Conservation (phyloP, 2,797 vertebrate species). For the Enteromius anoplus region DNA sequence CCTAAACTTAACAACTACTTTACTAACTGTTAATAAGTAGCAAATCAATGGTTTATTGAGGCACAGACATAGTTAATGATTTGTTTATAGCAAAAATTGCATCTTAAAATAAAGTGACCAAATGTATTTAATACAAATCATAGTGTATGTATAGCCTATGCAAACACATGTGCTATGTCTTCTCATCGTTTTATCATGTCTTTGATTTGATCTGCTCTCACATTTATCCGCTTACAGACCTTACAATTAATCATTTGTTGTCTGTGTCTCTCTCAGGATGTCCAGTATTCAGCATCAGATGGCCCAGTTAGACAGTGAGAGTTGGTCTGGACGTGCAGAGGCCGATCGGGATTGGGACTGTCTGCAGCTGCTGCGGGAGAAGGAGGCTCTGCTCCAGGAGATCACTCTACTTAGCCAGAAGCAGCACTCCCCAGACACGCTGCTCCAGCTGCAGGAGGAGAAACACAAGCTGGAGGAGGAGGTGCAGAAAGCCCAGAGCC, state of each 20-base stretch:
- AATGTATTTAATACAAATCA: neutral
- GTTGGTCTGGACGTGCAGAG: conserved; percentile 94
- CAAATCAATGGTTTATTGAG: neutral
- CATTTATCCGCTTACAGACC: neutral
- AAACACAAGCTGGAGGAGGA: conserved; percentile 89
- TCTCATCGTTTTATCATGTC: neutral
- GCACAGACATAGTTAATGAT: neutral
- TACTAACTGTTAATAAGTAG: neutral
- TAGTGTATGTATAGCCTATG: neutral
- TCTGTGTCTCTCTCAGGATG: conserved; percentile 75
- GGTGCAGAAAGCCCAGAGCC: conserved; percentile 87
- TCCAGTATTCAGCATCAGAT: conserved; percentile 94
- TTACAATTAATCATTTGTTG: neutral
- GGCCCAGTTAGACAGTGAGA: conserved; percentile 91
- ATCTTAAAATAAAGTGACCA: no score
- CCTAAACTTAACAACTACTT: neutral
- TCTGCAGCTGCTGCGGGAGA: conserved; percentile 95
- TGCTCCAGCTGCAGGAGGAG: conserved; percentile 88
- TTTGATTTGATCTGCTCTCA: neutral
- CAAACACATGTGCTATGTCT: neutral
- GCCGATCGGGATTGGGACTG: conserved; percentile 93
- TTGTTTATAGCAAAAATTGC: neutral
- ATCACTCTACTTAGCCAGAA: conserved; percentile 90
- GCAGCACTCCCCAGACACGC: conserved; percentile 81
- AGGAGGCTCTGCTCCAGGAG: conserved; percentile 96